These are phyloP conservation scores for Epirrita christyi DNA, from an alignment of 2,888 invertebrate genomes.

Conservation along the genomic window DNA sequence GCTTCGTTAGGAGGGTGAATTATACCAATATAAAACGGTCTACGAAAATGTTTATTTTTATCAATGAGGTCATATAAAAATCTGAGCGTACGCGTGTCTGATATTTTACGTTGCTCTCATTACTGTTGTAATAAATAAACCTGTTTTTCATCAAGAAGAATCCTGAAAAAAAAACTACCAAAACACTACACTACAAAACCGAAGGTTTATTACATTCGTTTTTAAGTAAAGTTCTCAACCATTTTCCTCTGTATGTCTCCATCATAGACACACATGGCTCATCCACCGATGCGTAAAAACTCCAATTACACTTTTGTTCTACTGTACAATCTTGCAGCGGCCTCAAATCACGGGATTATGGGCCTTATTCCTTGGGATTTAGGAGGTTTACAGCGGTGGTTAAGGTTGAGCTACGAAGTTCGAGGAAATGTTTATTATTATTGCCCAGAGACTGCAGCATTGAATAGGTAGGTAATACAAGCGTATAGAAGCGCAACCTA, in stretches of 20 bases:
- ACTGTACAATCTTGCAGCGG: conserved; percentile 34
- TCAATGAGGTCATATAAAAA: too few relatives aligned
- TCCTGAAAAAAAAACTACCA: too few relatives aligned
- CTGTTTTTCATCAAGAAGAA: too few relatives aligned
- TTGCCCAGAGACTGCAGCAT: conserved; percentile 30
- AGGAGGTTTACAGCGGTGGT: conserved; percentile 18
- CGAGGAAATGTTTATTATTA: conserved; percentile 53
- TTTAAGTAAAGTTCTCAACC: too few relatives aligned
- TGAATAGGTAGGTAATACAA: neutral
- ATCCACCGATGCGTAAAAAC: conserved; percentile 54
- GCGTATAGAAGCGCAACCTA: conserved; percentile 11
- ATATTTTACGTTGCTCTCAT: too few relatives aligned
- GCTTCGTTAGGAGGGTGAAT: too few relatives aligned
- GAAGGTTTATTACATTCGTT: too few relatives aligned
- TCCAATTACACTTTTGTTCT: conserved; percentile 56
- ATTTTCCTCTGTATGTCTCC: conserved; percentile 18
- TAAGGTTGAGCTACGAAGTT: conserved; percentile 36
- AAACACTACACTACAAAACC: too few relatives aligned
- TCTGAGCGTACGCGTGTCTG: too few relatives aligned
- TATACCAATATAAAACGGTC: too few relatives aligned
- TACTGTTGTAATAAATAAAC: too few relatives aligned
- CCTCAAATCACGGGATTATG: conserved; percentile 25
- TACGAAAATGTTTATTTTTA: too few relatives aligned
- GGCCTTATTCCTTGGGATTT: conserved; percentile 39
- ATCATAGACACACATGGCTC: conserved; percentile 40